Conservation (phyloP, 2,888 invertebrate species). For the Meiosimyza decipiens region DNA sequence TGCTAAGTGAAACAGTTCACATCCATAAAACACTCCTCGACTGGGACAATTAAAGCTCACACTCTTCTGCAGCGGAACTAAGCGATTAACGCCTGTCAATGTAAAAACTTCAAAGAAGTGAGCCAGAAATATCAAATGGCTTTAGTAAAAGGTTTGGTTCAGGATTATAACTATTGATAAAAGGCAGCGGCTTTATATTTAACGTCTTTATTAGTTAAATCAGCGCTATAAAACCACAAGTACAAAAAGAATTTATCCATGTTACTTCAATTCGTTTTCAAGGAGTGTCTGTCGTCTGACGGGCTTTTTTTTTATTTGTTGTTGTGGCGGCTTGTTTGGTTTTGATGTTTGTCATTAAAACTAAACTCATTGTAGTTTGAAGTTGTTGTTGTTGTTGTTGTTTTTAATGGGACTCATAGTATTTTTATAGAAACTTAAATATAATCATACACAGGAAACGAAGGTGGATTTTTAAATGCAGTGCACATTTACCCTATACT, state of each 20-base stretch:
- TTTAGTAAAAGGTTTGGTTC: neutral
- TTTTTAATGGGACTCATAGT: neutral
- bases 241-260: neutral
- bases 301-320: neutral
- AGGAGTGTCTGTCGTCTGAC: constrained; percentile 6
- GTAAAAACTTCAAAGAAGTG: neutral
- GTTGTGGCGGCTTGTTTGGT: constrained; percentile 1
- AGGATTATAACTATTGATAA: neutral
- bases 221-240: neutral
- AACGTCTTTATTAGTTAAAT: constrained; percentile 20
- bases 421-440: neutral
- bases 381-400: neutral
- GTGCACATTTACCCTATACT: too few relatives aligned
- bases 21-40: too few relatives aligned
- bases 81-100: constrained; percentile 22
- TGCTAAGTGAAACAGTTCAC: neutral
- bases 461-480: neutral
- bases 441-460: neutral
- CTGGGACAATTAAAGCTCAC: neutral
- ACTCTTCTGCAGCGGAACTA: constrained; percentile 25
- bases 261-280: neutral
- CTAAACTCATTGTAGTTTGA: neutral
- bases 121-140: neutral
- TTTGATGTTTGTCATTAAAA: neutral
- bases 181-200: neutral